Evolutionary conservation across 2,888 invertebrate species (phyloP).

Genomic region (Dugesia japonica): DNA sequence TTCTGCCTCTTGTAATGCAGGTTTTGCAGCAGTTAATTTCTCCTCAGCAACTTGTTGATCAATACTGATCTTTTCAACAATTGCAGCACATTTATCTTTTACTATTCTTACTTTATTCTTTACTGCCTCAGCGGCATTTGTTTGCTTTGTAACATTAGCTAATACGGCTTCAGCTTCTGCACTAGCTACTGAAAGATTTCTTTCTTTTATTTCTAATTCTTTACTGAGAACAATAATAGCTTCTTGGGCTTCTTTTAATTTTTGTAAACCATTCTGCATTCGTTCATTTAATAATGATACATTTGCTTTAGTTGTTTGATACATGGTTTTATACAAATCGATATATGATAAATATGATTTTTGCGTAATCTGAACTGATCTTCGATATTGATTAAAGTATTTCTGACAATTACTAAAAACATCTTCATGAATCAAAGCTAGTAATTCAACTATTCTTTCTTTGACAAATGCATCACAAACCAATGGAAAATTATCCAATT

Average conservation of each 20-base stretch:
- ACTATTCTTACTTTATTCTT: constrained; percentile 48
- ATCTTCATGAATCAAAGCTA: constrained; percentile 31
- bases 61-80: constrained; percentile 46
- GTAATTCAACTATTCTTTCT: not conserved
- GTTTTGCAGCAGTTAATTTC: constrained; percentile 45
- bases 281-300: constrained; percentile 62
- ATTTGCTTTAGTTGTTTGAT: constrained; percentile 64
- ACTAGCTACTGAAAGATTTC: constrained; percentile 64
- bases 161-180: constrained; percentile 57
- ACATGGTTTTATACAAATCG: constrained; percentile 64
- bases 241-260: constrained; percentile 62
- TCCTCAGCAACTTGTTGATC: constrained; percentile 43
- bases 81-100: constrained; percentile 48
- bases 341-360: constrained; percentile 73
- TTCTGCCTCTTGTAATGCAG: constrained; percentile 48
- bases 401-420: constrained; percentile 58
- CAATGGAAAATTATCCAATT: constrained; percentile 53
- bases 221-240: constrained; percentile 64
- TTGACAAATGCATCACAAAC: constrained; percentile 23
- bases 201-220: constrained; percentile 67
- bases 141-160: constrained; percentile 42
- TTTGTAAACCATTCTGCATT: constrained; percentile 66
- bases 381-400: constrained; percentile 71
- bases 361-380: constrained; percentile 71
- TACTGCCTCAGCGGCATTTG: constrained; percentile 47